phyloP scores from a whole-genome alignment of 2,797 vertebrate species.

The Sebastes kiyomatsui region DNA sequence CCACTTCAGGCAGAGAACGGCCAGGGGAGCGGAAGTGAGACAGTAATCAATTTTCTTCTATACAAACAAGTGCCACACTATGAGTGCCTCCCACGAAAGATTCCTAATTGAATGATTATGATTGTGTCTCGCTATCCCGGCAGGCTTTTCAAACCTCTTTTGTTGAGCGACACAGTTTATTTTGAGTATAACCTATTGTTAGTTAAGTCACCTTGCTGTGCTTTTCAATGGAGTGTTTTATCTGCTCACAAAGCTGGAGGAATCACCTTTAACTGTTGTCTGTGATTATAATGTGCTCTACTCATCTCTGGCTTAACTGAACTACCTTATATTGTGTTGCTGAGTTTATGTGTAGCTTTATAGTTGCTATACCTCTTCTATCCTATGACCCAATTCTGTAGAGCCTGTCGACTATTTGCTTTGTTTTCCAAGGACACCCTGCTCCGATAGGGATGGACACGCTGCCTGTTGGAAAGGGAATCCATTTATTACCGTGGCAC shows the following conservation, averaged over 20 bases:
- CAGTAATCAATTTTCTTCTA: background rate
- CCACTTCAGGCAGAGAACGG: background rate
- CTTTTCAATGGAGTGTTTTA: background rate
- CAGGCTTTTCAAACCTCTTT: background rate
- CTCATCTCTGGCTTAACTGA: background rate
- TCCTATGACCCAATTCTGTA: background rate
- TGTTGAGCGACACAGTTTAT: background rate
- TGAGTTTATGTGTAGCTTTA: background rate
- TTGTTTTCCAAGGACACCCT: slow-evolving; percentile 53
- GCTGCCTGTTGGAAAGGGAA: slow-evolving; percentile 22
- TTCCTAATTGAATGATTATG: background rate
- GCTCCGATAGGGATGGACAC: slow-evolving; percentile 31
- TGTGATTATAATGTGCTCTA: background rate
- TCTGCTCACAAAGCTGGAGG: background rate
- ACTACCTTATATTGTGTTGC: background rate
- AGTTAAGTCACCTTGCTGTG: background rate
- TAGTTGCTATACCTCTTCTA: background rate
- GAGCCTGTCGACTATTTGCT: slow-evolving; percentile 13
- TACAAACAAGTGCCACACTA: background rate
- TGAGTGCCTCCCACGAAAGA: background rate
- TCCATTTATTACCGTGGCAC: slow-evolving; percentile 52
- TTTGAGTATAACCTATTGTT: background rate
- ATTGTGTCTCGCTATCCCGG: background rate
- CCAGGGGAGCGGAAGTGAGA: background rate
- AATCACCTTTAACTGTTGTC: background rate